These are phyloP conservation scores for Hypotaenidia philippensis DNA, from an alignment of 2,797 vertebrate genomes.

Conservation along the genomic window DNA sequence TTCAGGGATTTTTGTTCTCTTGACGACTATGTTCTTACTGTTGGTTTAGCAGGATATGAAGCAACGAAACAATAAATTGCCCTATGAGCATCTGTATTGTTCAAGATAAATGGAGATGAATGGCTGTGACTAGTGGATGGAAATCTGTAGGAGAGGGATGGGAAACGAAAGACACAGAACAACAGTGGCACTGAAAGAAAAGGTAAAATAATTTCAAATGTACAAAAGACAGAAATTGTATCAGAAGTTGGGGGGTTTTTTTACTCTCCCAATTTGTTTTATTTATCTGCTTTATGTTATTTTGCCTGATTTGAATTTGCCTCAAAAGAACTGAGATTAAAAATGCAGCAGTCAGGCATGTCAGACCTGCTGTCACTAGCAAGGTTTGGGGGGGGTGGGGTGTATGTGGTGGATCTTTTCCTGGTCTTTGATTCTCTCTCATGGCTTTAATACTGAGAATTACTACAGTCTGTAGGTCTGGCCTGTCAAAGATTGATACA, in stretches of 20 bases:
- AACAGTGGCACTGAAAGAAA: not conserved
- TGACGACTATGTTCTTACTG: not conserved
- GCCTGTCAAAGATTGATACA: not conserved
- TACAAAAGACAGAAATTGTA: not conserved
- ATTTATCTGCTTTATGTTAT: not conserved
- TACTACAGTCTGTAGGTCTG: not conserved
- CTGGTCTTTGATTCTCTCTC: not conserved
- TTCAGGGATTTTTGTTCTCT: not conserved
- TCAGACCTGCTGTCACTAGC: not conserved
- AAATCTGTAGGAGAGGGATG: not conserved
- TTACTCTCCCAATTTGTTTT: not conserved
- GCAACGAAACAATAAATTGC: not conserved
- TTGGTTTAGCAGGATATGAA: constrained; percentile 9
- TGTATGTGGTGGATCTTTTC: not conserved
- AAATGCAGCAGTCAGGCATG: not conserved
- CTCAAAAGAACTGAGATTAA: not conserved
- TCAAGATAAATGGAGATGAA: not conserved
- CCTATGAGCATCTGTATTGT: not conserved
- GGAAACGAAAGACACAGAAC: not conserved
- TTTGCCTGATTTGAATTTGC: not conserved
- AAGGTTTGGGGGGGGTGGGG: not conserved
- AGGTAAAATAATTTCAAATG: constrained; percentile 5
- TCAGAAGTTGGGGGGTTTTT: not conserved
- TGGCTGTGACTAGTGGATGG: not conserved
- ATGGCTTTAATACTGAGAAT: not conserved